Percentiles rank a stretch among this genome's conserved stretches.
These are phyloP conservation scores for Tetrax tetrax DNA, from an alignment of 2,113 vertebrate genomes.

Conservation along the genomic window DNA sequence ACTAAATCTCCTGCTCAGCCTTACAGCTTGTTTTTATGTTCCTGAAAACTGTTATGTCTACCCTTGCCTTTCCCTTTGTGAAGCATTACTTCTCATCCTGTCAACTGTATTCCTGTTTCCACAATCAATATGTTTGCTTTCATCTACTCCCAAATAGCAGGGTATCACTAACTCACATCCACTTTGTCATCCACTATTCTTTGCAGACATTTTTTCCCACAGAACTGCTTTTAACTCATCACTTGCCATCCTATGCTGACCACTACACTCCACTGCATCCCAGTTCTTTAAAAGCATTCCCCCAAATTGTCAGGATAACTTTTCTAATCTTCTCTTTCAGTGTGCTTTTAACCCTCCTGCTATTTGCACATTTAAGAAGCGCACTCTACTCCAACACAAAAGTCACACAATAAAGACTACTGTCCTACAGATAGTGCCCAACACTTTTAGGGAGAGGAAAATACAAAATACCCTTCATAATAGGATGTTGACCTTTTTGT, in stretches of 20 bases:
- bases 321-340: neutral
- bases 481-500: neutral
- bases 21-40: neutral
- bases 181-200: neutral
- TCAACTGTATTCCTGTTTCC: neutral
- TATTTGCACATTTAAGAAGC: neutral
- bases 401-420: neutral
- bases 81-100: neutral
- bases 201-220: neutral
- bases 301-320: neutral
- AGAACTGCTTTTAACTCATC: neutral
- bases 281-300: neutral
- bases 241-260: neutral
- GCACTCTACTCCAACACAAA: neutral
- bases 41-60: neutral
- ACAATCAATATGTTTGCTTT: neutral
- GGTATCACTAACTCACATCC: neutral
- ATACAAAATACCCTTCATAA: neutral
- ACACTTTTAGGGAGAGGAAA: neutral
- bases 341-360: neutral
- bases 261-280: neutral
- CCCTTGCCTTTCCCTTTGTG: fast-evolving
- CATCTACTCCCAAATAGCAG: neutral
- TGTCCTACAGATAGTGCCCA: neutral
- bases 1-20: neutral